phyloP scores from a whole-genome alignment of 2,888 invertebrate genomes.

The Mimumesa dahlbomi region DNA sequence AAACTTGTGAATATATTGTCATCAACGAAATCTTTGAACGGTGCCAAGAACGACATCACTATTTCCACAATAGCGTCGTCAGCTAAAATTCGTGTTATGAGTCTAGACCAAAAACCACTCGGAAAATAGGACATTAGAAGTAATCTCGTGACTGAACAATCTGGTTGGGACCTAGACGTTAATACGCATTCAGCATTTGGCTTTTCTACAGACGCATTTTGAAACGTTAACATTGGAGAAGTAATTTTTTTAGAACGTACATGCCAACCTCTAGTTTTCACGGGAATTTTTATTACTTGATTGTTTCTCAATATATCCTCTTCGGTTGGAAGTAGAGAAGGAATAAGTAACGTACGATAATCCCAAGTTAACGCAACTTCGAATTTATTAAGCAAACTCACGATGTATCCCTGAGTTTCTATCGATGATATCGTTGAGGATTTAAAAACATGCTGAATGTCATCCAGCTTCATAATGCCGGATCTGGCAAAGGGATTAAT shows the following conservation, averaged over 20 bases:
- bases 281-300: constrained; percentile 82
- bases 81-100: constrained; percentile 94
- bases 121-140: constrained; percentile 98
- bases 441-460: constrained; percentile 95
- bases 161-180: constrained; percentile 82
- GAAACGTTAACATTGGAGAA: constrained; percentile 75
- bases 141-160: constrained; percentile 86
- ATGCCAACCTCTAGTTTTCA: constrained; percentile 86
- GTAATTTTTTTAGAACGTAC: constrained; percentile 83
- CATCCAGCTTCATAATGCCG: constrained; percentile 96
- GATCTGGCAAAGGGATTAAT: constrained; percentile 96
- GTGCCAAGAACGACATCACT: constrained; percentile 87
- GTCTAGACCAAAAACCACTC: constrained; percentile 97
- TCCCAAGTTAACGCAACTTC: constrained; percentile 99
- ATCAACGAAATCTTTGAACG: constrained; percentile 86
- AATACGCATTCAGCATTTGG: constrained; percentile 78
- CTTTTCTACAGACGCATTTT: constrained; percentile 59
- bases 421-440: constrained; percentile 89
- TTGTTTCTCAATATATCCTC: constrained; percentile 83
- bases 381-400: constrained; percentile 96
- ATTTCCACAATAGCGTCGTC: constrained; percentile 92
- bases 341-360: constrained; percentile 92
- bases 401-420: constrained; percentile 89
- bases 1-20: constrained; percentile 84
- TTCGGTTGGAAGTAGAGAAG: constrained; percentile 92